Percentiles rank a stretch among this genome's conserved stretches.
Conservation (phyloP, 2,797 vertebrate genomes). For the Phalloptychus januarius region DNA sequence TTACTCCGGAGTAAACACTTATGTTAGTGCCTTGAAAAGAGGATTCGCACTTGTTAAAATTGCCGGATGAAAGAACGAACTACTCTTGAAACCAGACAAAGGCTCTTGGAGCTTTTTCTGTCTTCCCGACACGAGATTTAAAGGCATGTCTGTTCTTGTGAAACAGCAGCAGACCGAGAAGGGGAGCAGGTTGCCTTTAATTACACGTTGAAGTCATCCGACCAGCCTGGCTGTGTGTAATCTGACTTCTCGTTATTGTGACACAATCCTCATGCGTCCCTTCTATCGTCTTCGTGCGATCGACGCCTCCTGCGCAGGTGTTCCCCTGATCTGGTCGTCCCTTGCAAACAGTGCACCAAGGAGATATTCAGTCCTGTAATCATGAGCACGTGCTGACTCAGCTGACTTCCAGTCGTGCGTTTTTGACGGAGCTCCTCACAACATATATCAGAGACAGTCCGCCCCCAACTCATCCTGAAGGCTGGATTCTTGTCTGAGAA, state of each 20-base stretch:
- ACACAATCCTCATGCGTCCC: constrained; percentile 28
- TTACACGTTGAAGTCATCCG: constrained; percentile 52
- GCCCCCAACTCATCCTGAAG: constrained; percentile 24
- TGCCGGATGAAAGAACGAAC: not conserved
- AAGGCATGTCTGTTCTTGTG: constrained; percentile 8
- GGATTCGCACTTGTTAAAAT: too few relatives aligned
- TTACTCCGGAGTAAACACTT: too few relatives aligned
- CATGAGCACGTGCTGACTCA: constrained; percentile 53
- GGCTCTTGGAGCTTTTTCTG: not conserved
- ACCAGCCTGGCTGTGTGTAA: constrained; percentile 24
- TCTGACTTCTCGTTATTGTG: constrained; percentile 41
- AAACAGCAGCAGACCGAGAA: constrained; percentile 29
- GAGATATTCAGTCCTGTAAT: constrained; percentile 59
- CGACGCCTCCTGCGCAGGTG: constrained; percentile 44
- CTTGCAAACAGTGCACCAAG: constrained; percentile 45
- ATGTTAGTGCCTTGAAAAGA: not conserved
- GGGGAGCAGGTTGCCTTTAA: constrained; percentile 46
- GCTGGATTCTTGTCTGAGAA: constrained; percentile 24
- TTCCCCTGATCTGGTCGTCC: constrained; percentile 37
- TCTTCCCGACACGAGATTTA: not conserved
- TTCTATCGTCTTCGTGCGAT: constrained; percentile 14
- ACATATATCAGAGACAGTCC: constrained; percentile 38
- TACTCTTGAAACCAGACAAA: not conserved
- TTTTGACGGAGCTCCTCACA: constrained; percentile 38
- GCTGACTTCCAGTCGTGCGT: constrained; percentile 37